These are phyloP conservation scores for Caenorhabditis zanzibari DNA, from an alignment of 2,888 invertebrate species.

Conservation along the genomic window DNA sequence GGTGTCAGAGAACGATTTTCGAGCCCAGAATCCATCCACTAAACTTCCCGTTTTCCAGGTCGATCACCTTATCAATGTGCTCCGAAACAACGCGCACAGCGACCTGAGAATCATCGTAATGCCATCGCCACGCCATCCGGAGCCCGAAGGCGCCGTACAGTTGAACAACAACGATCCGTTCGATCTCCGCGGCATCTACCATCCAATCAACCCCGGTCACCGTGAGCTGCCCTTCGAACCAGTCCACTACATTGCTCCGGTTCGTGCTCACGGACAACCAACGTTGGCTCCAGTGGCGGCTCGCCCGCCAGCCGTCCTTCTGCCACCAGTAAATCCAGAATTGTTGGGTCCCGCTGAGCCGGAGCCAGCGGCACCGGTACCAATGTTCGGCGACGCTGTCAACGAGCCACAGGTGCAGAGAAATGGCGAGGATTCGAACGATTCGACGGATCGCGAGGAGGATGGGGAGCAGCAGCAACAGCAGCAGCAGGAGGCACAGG, in stretches of 20 bases:
- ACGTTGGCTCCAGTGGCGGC: not conserved
- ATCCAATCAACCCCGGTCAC: not conserved
- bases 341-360: no score
- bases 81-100: constrained; percentile 15
- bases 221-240: not conserved
- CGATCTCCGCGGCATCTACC: not conserved
- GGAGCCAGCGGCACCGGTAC: constrained; percentile 7
- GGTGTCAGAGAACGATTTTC: constrained; percentile 3
- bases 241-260: constrained; percentile 6
- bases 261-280: constrained; percentile 4
- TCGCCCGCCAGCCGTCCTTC: no score
- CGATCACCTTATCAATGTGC: constrained; percentile 39
- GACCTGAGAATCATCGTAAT: constrained; percentile 42
- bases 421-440: constrained; percentile 50
- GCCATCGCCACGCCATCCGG: constrained; percentile 13
- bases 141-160: not conserved
- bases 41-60: constrained; percentile 14
- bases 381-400: constrained; percentile 49
- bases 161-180: constrained; percentile 29
- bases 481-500: no score
- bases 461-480: constrained; percentile 43
- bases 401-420: constrained; percentile 53
- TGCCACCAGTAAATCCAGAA: no score
- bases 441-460: constrained; percentile 41
- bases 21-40: not conserved